Evolutionary conservation across 2,113 vertebrate species (phyloP).

Genomic region (Semnornis frantzii): DNA sequence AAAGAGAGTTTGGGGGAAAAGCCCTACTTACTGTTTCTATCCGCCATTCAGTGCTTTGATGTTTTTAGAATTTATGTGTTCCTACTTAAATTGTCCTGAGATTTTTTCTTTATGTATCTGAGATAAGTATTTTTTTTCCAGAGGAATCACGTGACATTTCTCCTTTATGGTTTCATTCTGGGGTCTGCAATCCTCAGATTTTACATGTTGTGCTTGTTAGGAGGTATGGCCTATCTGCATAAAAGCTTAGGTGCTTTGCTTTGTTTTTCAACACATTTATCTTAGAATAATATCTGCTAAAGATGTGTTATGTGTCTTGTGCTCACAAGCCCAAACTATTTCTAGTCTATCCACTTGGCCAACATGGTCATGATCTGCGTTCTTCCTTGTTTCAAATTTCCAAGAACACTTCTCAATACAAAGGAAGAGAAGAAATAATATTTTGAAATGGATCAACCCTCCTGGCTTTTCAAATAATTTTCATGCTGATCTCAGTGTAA

Average conservation of each 20-base stretch:
- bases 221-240: neutral
- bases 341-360: neutral
- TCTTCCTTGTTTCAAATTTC: neutral
- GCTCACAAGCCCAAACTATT: neutral
- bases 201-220: neutral
- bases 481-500: neutral
- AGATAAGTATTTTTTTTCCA: neutral
- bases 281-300: neutral
- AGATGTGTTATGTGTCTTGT: neutral
- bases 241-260: neutral
- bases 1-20: fast-evolving
- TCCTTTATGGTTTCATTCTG: neutral
- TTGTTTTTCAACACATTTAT: neutral
- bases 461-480: neutral
- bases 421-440: neutral
- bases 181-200: neutral
- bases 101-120: neutral
- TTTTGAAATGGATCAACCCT: neutral
- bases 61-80: neutral
- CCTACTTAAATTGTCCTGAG: neutral
- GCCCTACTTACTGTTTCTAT: neutral
- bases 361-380: neutral
- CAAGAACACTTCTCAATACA: neutral
- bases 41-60: neutral
- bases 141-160: neutral